Evolutionary conservation across 2,113 vertebrate species (phyloP).

Genomic region (Ammodramus savannarum): DNA sequence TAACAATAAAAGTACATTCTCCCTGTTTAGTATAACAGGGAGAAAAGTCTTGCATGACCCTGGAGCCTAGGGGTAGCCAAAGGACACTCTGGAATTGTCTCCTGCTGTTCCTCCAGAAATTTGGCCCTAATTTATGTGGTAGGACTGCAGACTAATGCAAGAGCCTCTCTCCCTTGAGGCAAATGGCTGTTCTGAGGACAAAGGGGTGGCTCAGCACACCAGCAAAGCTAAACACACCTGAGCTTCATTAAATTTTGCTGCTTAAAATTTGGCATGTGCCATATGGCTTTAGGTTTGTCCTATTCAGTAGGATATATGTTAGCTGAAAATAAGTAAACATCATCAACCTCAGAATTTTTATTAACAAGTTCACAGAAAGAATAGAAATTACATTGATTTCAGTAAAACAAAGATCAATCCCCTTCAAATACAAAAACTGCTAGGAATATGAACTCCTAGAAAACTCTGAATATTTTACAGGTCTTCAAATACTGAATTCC

Average conservation of each 20-base stretch:
- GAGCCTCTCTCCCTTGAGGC: background rate
- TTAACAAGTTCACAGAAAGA: slow-evolving; percentile 1
- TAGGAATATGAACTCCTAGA: background rate
- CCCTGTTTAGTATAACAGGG: background rate
- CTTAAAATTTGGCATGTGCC: background rate
- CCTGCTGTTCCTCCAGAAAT: background rate
- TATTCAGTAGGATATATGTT: background rate
- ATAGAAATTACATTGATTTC: background rate
- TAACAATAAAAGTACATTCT: no score
- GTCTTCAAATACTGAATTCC: background rate
- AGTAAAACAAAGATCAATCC: background rate
- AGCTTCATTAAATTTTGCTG: background rate
- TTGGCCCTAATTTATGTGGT: background rate
- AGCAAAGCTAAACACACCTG: background rate
- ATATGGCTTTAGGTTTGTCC: background rate
- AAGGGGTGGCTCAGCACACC: background rate
- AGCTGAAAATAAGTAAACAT: background rate
- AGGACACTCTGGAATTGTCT: background rate
- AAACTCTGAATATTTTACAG: background rate
- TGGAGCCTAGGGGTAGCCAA: background rate
- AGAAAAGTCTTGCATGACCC: background rate
- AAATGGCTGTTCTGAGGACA: background rate
- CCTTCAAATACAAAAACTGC: background rate
- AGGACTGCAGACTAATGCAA: background rate
- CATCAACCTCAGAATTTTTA: background rate